Conservation (phyloP, 2,888 invertebrate genomes). For the Phaedon cochleariae region DNA sequence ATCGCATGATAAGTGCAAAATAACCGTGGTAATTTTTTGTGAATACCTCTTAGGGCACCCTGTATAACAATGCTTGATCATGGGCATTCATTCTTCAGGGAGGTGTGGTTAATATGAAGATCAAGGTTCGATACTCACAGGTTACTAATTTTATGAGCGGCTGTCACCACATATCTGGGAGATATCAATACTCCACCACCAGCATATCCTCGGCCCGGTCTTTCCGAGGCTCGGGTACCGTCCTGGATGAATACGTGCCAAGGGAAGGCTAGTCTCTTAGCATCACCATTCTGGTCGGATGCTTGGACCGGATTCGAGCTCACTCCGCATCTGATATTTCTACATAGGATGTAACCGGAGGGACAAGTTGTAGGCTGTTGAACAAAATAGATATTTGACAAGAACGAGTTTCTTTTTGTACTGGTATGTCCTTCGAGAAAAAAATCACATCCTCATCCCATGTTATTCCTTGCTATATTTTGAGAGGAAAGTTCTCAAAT, state of each 20-base stretch:
- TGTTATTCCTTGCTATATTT: no score
- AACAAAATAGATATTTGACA: neutral
- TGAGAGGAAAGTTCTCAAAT: no score
- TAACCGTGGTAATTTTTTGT: no score
- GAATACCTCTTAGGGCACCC: no score
- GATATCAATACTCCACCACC: slow-evolving; percentile 79
- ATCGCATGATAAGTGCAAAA: no score
- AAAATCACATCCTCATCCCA: no score
- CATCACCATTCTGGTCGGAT: slow-evolving; percentile 41
- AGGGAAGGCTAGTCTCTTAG: slow-evolving; percentile 75
- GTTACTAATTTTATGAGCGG: slow-evolving; percentile 72
- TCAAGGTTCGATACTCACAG: slow-evolving; percentile 48
- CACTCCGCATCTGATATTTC: slow-evolving; percentile 9
- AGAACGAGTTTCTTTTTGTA: no score
- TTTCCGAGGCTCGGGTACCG: slow-evolving; percentile 48
- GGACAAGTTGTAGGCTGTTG: neutral
- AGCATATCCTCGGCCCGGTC: slow-evolving; percentile 65
- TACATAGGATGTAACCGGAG: slow-evolving; percentile 1
- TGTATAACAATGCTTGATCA: no score
- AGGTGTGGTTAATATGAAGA: no score
- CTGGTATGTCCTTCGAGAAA: no score
- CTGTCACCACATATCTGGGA: slow-evolving; percentile 73
- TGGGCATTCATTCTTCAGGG: neutral
- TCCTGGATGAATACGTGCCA: slow-evolving; percentile 70
- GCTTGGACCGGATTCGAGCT: neutral